A percentile compares a stretch with the other conserved stretches of the same genome.
These are phyloP conservation scores for Erpornis zantholeuca DNA, from an alignment of 2,113 vertebrate species.

Conservation along the genomic window DNA sequence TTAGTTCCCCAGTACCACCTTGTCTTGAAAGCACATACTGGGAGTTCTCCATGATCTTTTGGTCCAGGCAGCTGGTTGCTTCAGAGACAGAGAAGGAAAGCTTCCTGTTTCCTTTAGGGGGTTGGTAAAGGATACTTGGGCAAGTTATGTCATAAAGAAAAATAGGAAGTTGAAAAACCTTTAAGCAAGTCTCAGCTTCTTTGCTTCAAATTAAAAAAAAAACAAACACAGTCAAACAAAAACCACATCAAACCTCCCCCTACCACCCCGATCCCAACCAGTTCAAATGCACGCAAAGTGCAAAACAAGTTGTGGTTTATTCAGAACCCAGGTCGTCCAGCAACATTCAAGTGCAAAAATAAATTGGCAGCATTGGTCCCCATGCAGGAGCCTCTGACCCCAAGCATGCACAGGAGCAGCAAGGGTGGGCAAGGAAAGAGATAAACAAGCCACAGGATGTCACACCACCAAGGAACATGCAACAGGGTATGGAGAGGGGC, in stretches of 20 bases:
- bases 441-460: background rate
- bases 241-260: background rate
- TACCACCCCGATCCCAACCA: background rate
- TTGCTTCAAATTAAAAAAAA: background rate
- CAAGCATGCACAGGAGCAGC: conserved; percentile 39
- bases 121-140: conserved; percentile 27
- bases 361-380: background rate
- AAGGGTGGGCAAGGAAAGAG: background rate
- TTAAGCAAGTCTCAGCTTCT: conserved; percentile 65
- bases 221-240: background rate
- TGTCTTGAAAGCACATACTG: background rate
- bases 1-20: background rate
- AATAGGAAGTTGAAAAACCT: conserved; percentile 64
- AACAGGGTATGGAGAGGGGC: background rate
- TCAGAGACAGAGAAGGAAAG: conserved; percentile 26
- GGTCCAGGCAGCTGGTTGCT: conserved; percentile 35
- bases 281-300: conserved; percentile 16
- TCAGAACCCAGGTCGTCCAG: background rate
- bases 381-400: conserved; percentile 41
- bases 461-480: conserved; percentile 37
- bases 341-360: conserved; percentile 35
- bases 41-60: conserved; percentile 9
- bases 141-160: conserved; percentile 18
- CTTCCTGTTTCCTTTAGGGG: conserved; percentile 39
- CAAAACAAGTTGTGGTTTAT: conserved; percentile 4